Evolutionary conservation across 2,113 vertebrate species (phyloP), one percentile per base, ranked within the genome.

Genomic region (Puntigrus tetrazona): DNA sequence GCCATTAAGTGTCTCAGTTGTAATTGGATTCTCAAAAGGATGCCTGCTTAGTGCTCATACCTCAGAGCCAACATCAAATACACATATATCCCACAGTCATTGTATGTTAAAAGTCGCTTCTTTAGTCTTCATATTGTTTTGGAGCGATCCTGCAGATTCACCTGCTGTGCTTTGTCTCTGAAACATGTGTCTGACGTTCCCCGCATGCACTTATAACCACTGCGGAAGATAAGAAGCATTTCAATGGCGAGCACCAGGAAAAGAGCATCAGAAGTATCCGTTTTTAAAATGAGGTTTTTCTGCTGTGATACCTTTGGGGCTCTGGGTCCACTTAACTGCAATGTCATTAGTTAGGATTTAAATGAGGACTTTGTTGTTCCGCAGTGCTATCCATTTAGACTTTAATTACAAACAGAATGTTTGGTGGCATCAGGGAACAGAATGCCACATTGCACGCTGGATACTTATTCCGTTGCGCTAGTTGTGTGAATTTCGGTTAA

Each of bases 251-350:
- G 73, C 55, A 61, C 84, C 70, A 69, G 78, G 77, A 65, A 78
- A 78, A 86, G 88, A 75, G 41, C 34, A 83, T 61, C 70, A 88
- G 47, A 86, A 80, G 86, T 82, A 90, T 88, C 88, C 82, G 89
- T 84, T 89, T 93, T 85, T 82, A 70, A 85, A 93, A 94, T 92
- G 91, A 93, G 92, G 59, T 94, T 92, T 90, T 90, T 88, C 90
- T 83, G 87, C 87, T 82, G 81, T 55, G 84, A 88, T 85, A 88
- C 91, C 91, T 92, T 91, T 84, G 88, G 92, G 92, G 92, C 89
- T 78, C 86, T 59, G 72, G 78, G 87, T 93, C 90, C 63, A 87
- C 90, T 93, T 89, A 92, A 91, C 90, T 88, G 89, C 89, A 82
- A 88, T 91, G 91, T 89, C 90, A 92, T 92, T 90, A 91, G 84